phyloP scores from a whole-genome alignment of 2,797 vertebrate species.

The Pteronotus mesoamericanus region DNA sequence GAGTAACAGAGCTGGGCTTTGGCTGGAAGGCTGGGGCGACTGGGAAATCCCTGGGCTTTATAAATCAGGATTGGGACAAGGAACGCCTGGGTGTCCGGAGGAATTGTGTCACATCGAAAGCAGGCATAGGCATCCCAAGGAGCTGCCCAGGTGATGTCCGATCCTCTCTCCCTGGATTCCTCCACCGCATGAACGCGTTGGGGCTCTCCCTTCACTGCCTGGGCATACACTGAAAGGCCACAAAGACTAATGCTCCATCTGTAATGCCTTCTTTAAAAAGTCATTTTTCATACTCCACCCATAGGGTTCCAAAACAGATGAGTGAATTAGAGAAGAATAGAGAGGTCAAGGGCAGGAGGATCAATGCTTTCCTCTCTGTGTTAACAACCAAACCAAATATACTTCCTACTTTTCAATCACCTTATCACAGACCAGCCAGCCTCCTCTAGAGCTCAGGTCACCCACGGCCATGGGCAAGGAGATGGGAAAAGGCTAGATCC shows the following conservation, averaged over 20 bases:
- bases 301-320: not conserved
- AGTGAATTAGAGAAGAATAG: not conserved
- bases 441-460: not conserved
- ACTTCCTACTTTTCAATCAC: not conserved
- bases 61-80: not conserved
- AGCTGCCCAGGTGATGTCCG: not conserved
- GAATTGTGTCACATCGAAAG: not conserved
- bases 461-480: not conserved
- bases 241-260: not conserved
- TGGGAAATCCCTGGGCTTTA: not conserved
- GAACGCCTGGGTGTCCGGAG: not conserved
- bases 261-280: not conserved
- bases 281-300: not conserved
- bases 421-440: not conserved
- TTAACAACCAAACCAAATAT: not conserved
- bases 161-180: not conserved
- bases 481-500: not conserved
- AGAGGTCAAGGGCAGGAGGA: not conserved
- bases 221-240: not conserved
- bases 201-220: no score
- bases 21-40: not conserved
- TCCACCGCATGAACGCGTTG: accelerated
- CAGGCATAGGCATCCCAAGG: not conserved
- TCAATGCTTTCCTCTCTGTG: not conserved
- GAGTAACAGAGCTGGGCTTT: not conserved